A percentile compares a stretch with the other conserved stretches of the same genome.
Evolutionary conservation across 1,140 invertebrate species (phyloP).

Genomic region (Ridgeia piscesae): DNA sequence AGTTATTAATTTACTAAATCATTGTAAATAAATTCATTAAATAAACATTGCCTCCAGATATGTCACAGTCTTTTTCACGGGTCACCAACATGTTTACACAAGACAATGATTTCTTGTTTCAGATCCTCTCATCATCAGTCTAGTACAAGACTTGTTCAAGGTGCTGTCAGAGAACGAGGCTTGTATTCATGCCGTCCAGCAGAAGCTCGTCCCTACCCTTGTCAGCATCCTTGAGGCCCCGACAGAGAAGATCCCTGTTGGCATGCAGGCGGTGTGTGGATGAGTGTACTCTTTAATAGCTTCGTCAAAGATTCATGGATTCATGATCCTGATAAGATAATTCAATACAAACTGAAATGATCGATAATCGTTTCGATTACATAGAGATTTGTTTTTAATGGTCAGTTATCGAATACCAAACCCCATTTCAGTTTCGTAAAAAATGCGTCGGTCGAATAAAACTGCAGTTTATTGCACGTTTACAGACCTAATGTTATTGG

Average conservation of each 20-base stretch:
- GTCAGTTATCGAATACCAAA: too few species aligned
- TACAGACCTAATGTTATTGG: too few species aligned
- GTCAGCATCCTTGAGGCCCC: slow-evolving; percentile 66
- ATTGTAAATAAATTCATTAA: background rate
- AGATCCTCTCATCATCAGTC: slow-evolving; percentile 68
- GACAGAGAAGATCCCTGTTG: slow-evolving; percentile 48
- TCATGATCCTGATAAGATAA: too few species aligned
- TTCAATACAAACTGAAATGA: too few species aligned
- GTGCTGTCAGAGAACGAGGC: slow-evolving; percentile 67
- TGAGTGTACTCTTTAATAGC: background rate
- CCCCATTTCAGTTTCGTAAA: too few species aligned
- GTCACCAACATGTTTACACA: too few species aligned
- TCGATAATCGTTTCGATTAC: too few species aligned
- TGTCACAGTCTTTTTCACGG: slow-evolving; percentile 8
- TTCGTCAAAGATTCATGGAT: too few species aligned
- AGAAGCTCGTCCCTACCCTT: slow-evolving; percentile 72
- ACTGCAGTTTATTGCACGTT: too few species aligned
- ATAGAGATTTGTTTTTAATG: too few species aligned
- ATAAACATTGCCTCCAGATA: background rate
- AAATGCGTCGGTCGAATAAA: too few species aligned
- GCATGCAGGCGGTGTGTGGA: slow-evolving; percentile 49
- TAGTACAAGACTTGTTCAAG: slow-evolving; percentile 71
- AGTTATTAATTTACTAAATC: too few species aligned
- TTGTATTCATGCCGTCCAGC: slow-evolving; percentile 67
- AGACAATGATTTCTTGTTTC: slow-evolving; percentile 37